phyloP scores from a whole-genome alignment of 2,113 vertebrate species.

The Daphoenositta chrysoptera region DNA sequence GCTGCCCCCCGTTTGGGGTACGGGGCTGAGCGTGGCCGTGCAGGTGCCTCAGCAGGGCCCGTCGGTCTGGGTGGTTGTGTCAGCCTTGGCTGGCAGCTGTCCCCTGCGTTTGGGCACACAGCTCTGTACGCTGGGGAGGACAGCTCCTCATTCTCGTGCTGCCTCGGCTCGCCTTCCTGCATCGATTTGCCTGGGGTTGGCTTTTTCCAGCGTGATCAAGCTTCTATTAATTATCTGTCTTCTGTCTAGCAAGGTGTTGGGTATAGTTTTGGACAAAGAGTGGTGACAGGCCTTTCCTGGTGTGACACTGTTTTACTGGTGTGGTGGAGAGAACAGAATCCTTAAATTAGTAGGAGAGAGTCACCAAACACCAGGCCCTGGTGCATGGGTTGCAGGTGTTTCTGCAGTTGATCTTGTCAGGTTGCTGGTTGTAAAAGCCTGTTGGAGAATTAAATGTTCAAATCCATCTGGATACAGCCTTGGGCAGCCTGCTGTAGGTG shows the following conservation, averaged over 20 bases:
- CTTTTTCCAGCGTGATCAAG: not conserved
- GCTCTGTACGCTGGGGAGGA: not conserved
- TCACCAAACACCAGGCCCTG: not conserved
- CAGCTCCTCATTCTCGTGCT: not conserved
- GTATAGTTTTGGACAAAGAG: not conserved
- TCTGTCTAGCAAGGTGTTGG: fast-evolving
- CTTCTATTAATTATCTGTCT: not conserved
- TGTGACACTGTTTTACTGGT: not conserved
- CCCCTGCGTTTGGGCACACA: fast-evolving
- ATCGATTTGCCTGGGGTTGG: not conserved
- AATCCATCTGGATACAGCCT: fast-evolving
- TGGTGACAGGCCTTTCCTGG: not conserved
- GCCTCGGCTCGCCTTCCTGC: not conserved
- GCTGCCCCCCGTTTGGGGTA: fast-evolving
- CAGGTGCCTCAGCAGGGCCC: too few species aligned
- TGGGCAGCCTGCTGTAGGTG: not conserved
- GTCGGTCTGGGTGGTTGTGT: not conserved
- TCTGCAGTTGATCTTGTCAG: not conserved
- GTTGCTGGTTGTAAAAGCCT: not conserved
- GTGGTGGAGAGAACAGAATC: not conserved
- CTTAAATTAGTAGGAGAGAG: not conserved
- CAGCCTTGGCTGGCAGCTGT: not conserved
- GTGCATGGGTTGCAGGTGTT: not conserved
- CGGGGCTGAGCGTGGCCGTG: fast-evolving
- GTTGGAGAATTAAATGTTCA: not conserved